A percentile compares a stretch with the other conserved stretches of the same genome.
These are phyloP conservation scores for Oxygymnocypris stewartii DNA, from an alignment of 2,113 vertebrate species.

Conservation along the genomic window DNA sequence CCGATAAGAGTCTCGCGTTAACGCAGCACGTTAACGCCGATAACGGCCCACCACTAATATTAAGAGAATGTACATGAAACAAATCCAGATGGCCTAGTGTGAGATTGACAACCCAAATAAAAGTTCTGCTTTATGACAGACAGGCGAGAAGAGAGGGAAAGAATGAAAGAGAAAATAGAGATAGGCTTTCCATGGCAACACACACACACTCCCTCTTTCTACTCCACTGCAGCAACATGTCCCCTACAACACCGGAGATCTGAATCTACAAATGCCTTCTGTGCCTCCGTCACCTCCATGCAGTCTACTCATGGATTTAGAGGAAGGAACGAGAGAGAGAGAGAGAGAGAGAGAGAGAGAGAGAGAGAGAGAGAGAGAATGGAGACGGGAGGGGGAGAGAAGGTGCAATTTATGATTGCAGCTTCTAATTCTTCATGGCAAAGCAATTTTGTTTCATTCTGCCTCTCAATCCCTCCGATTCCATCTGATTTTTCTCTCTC, in stretches of 20 bases:
- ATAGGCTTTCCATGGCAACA: neutral
- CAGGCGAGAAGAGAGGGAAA: constrained; percentile 17
- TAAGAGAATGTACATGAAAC: constrained; percentile 13
- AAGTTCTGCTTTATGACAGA: constrained; percentile 29
- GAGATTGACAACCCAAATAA: constrained; percentile 13
- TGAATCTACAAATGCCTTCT: constrained; percentile 24
- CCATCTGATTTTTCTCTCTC: constrained; percentile 37
- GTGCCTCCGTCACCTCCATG: neutral
- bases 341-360: constrained; percentile 19
- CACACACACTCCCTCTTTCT: constrained; percentile 35
- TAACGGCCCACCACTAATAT: too few species aligned
- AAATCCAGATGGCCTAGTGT: neutral
- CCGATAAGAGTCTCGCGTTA: too few species aligned
- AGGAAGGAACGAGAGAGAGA: neutral
- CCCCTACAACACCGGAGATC: constrained; percentile 50
- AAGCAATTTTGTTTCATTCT: constrained; percentile 47
- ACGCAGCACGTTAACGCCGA: too few species aligned
- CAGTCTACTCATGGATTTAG: constrained; percentile 22
- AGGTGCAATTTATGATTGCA: constrained; percentile 54
- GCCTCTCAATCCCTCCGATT: constrained; percentile 12
- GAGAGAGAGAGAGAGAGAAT: constrained; percentile 28
- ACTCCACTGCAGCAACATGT: constrained; percentile 62
- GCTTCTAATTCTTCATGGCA: constrained; percentile 51
- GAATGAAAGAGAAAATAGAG: neutral
- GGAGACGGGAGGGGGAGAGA: neutral